Evolutionary conservation across 2,113 vertebrate species (phyloP), one percentile per base, ranked within the genome.

Genomic region (Pycnonotus jocosus): DNA sequence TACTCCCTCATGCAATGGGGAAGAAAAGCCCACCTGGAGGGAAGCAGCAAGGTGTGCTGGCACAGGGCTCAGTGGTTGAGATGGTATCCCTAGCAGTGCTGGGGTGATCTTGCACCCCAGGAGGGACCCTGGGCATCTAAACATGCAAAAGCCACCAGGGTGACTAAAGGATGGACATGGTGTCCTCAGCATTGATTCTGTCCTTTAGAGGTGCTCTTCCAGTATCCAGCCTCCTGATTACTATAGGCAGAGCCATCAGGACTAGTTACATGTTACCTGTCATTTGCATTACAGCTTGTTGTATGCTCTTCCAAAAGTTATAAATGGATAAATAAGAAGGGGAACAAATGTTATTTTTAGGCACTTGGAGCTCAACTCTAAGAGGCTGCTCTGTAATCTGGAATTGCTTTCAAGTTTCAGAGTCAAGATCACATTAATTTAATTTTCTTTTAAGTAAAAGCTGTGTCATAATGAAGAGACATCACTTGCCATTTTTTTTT

Each of bases 331-430:
- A 79, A 61, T 14, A 42, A 20, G 57, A 74, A 27, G 2, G 25
- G 35, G 6, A 0, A 2, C 5, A 54, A 56, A 33, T 12, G 12
- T 23, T 84, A 25, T 28, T 81, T 87, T 92, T 45, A 68, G 51
- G 18, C 11, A 35, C 10, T 61, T 91, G 44, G 60, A 85, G 6
- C 47, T 91, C 44, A 80, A 0, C 16, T 58, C 23, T 51, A 54
- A 60, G 53, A 51, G 12, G 15, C 10, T 78, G 3, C 35, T 94
- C 28, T 70, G 19, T 40, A 64, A 79, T 20, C 15, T 81, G 47
- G 30, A 37, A n/a, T 33, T 50, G 25, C 44, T 87, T 90, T 90
- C 40, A 85, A 62, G 64, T 81, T 93, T 86, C n/a, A 53, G 44
- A 86, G 38, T 69, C 48, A 76, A 60, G 57, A 71, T 31, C 48